phyloP scores from a whole-genome alignment of 64 coral and sea anemone species.

The Astreopora myriophthalma region DNA sequence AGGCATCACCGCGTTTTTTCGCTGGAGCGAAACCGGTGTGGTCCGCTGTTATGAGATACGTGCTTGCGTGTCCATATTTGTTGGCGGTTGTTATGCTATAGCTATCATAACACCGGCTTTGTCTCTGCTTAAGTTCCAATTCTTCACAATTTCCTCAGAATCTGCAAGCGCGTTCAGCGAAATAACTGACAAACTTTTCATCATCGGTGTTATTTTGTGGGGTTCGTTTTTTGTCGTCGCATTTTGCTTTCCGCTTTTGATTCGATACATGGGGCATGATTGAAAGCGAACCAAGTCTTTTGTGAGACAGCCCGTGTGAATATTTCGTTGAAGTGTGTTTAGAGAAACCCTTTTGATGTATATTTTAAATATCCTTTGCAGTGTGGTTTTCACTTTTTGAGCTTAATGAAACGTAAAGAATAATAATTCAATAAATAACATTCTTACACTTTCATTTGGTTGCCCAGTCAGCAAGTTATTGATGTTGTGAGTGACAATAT shows the following conservation, averaged over 20 bases:
- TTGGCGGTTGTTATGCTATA: constrained; percentile 69
- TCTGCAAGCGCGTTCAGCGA: constrained; percentile 71
- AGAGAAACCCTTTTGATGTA: too few relatives aligned
- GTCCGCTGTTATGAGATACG: constrained; percentile 84
- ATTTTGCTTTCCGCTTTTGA: constrained; percentile 82
- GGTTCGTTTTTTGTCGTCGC: constrained; percentile 66
- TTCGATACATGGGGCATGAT: constrained; percentile 40
- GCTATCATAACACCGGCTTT: constrained; percentile 76
- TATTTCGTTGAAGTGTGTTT: too few relatives aligned
- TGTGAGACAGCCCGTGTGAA: too few relatives aligned
- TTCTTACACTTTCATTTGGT: too few relatives aligned
- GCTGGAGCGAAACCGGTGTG: constrained; percentile 79
- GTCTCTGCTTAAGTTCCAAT: constrained; percentile 77
- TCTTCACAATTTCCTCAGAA: constrained; percentile 73
- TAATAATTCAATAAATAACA: neutral
- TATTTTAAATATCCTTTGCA: too few relatives aligned
- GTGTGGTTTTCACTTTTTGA: too few relatives aligned
- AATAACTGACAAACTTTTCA: constrained; percentile 83
- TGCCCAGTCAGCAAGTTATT: too few relatives aligned
- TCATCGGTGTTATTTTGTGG: constrained; percentile 81
- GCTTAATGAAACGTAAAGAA: neutral
- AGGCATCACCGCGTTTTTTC: constrained; percentile 78
- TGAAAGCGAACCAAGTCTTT: too few relatives aligned
- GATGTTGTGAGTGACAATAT: too few relatives aligned
- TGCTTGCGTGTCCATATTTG: constrained; percentile 87